Base-by-base conservation (phyloP, 2,888 invertebrate genomes). In the Theodoxus fluviatilis region DNA sequence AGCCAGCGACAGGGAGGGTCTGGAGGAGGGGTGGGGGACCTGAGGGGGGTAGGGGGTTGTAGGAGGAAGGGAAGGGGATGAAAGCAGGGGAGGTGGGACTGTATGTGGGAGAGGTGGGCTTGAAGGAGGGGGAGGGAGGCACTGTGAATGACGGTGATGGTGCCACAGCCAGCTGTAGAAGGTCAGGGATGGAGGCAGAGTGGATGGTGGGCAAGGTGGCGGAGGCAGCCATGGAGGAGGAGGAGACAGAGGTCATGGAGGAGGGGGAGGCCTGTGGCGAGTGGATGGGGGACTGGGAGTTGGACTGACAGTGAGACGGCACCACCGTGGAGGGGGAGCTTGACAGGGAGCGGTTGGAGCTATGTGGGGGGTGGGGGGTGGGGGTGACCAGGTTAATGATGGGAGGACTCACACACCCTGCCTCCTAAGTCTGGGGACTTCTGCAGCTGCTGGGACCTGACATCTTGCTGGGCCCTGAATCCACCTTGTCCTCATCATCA, bases 401-500 rank as follows among this genome's bases (percentile, higher is more conserved):
- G 33, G 77, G 76, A 47, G 81, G 79, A 77, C 76, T 76, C 63
- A 78, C 78, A 71, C 78, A 79, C 76, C 81, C 78, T 74, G 68
- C 71, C 69, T 55, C 68, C 71, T 37, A 67, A 59, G 71, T 37
- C 68, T 63, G 73, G 63, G 68, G 68, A 47, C 61, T 74, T 72
- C 49, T 66, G 61, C 22, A 31, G 71, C 47, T 33, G 68, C 55
- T 64, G 47, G 69, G 43, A 59, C 69, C 38, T 67, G 70, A 68
- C 18, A 64, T 57, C 35, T 35, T 72, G 55, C 65, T 22, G n/a
- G 65, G 64, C 57, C 68, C 73, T 25, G 68, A 69, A 55, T 74
- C 73, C 12, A 67, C 64, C 38, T 76, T 73, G 31, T 78, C 80
- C 31, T 83, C 82, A 22, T 84, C 84, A 67, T 84, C 84, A 18